Percentiles rank a stretch among this genome's conserved stretches.
These are phyloP conservation scores for Electrophaes corylata DNA, from an alignment of 2,888 invertebrate species.

Conservation along the genomic window DNA sequence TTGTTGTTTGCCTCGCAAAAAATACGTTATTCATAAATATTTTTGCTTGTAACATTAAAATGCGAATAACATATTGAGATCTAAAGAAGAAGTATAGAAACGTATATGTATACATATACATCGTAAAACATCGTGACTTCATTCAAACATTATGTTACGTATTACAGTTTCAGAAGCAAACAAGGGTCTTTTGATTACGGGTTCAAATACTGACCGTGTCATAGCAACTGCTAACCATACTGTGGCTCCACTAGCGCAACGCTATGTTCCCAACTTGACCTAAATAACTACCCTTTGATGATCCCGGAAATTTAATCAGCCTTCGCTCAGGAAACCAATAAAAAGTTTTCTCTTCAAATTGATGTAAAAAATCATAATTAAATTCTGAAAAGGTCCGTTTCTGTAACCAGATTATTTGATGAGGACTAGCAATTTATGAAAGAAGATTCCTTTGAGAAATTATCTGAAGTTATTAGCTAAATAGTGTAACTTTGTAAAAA, in stretches of 20 bases:
- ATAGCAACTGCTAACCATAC: background rate
- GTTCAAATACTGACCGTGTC: slow-evolving; percentile 32
- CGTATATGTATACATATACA: background rate
- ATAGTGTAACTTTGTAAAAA: background rate
- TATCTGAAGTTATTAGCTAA: background rate
- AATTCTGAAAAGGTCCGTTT: slow-evolving; percentile 3
- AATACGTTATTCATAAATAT: too few species aligned
- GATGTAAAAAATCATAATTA: slow-evolving; percentile 13
- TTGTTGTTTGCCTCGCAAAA: too few species aligned
- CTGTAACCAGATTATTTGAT: background rate
- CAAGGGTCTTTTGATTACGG: slow-evolving; percentile 44
- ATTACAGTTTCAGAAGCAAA: slow-evolving; percentile 36
- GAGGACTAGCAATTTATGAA: background rate
- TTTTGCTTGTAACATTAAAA: too few species aligned
- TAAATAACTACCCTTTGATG: slow-evolving; percentile 47
- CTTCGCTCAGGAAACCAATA: slow-evolving; percentile 29
- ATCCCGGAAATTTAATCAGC: slow-evolving; percentile 40
- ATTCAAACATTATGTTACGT: slow-evolving; percentile 31
- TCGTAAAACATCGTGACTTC: background rate
- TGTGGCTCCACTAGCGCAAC: slow-evolving; percentile 6
- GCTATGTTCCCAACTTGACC: slow-evolving; percentile 41
- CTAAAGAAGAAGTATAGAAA: too few species aligned
- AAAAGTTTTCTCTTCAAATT: slow-evolving; percentile 19
- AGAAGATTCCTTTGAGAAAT: background rate
- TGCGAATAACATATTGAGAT: too few species aligned